Percentiles rank a stretch among this genome's conserved stretches.
phyloP scores from a whole-genome alignment of 1,140 invertebrate genomes.

The Akabosia matsudoensis region DNA sequence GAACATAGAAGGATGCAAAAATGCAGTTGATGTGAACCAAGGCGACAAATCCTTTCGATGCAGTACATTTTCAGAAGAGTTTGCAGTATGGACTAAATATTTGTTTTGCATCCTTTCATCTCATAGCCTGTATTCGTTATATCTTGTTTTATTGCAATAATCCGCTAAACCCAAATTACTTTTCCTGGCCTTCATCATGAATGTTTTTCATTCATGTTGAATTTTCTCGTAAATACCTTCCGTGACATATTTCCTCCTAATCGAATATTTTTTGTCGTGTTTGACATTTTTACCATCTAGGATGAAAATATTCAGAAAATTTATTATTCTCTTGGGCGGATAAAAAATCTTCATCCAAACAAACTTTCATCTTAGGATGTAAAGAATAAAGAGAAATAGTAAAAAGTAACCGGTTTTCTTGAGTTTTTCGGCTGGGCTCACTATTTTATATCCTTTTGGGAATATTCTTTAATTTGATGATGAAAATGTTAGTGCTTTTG shows the following conservation, averaged over 20 bases:
- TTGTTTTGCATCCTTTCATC: not conserved
- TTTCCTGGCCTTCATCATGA: too few relatives aligned
- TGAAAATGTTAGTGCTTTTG: not conserved
- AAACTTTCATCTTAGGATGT: not conserved
- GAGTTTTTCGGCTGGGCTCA: not conserved
- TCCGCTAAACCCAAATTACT: too few relatives aligned
- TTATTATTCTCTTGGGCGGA: not conserved
- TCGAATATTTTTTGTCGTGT: not conserved
- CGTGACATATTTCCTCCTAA: too few relatives aligned
- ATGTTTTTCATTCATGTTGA: too few relatives aligned
- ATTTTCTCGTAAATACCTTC: too few relatives aligned
- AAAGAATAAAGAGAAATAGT: not conserved
- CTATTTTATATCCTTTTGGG: not conserved
- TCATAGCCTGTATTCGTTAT: not conserved
- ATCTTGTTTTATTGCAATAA: too few relatives aligned
- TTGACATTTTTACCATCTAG: not conserved
- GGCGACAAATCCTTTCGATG: not conserved
- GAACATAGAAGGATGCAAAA: too few relatives aligned
- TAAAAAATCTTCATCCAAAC: not conserved
- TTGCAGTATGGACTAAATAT: too few relatives aligned
- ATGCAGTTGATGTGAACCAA: too few relatives aligned
- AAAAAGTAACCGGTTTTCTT: not conserved
- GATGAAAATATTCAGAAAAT: not conserved
- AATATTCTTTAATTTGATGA: not conserved
- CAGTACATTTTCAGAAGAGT: not conserved